Percentiles rank a stretch among this genome's conserved stretches.
Conservation (phyloP, 1,140 invertebrate species). For the Drosophila simulans region DNA sequence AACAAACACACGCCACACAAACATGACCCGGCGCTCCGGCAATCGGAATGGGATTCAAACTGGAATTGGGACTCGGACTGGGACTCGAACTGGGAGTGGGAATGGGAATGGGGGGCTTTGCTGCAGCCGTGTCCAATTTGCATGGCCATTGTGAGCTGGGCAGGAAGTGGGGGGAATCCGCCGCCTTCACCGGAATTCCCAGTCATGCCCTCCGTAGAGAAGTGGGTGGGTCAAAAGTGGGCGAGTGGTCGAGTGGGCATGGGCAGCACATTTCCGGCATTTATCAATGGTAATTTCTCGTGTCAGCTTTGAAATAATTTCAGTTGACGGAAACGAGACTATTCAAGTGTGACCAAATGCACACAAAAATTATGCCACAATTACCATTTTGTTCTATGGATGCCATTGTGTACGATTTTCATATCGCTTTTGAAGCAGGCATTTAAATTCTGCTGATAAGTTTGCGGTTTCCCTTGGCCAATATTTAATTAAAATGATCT, state of each 20-base stretch:
- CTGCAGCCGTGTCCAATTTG: constrained; percentile 43
- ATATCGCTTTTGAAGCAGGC: too few species aligned
- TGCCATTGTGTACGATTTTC: not conserved
- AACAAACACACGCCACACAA: constrained; percentile 47
- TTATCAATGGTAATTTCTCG: constrained; percentile 50
- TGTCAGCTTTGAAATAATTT: constrained; percentile 51
- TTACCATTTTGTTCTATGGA: not conserved
- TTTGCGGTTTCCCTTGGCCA: not conserved
- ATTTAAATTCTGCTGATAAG: not conserved
- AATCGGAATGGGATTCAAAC: constrained; percentile 3
- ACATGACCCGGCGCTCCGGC: constrained; percentile 8
- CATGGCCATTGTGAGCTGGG: constrained; percentile 26
- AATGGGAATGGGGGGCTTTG: not conserved
- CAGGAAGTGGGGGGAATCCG: constrained; percentile 5
- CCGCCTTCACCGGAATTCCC: constrained; percentile 2
- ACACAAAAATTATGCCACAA: constrained; percentile 20
- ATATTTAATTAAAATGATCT: too few species aligned
- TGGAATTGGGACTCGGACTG: not conserved
- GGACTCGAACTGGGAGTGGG: too few species aligned
- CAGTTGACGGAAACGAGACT: constrained; percentile 19
- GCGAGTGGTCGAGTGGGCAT: not conserved
- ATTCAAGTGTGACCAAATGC: constrained; percentile 25
- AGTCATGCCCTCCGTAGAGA: not conserved
- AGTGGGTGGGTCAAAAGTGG: not conserved
- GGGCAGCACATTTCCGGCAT: constrained; percentile 37